Evolutionary conservation across 2,888 invertebrate species (phyloP).

Genomic region (Nymphalis c-album): DNA sequence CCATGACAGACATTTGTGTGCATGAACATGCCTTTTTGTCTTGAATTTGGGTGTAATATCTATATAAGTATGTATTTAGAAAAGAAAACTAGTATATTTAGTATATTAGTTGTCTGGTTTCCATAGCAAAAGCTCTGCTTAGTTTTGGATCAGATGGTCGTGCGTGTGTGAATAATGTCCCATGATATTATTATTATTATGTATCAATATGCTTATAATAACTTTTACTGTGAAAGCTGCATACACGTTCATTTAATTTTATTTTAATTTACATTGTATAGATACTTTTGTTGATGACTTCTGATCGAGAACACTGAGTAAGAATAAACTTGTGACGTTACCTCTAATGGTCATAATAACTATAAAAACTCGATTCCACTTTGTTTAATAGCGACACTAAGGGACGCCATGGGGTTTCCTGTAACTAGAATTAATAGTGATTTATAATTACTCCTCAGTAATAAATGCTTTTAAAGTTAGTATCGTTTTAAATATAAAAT

Average conservation of each 20-base stretch:
- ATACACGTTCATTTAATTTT: neutral
- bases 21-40: no score
- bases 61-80: no score
- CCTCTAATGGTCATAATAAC: slow-evolving; percentile 29
- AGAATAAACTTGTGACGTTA: neutral
- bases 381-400: slow-evolving; percentile 26
- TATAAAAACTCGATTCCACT: slow-evolving; percentile 32
- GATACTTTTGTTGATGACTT: neutral
- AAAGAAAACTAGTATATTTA: no score
- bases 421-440: slow-evolving; percentile 2
- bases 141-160: no score
- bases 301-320: neutral
- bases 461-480: slow-evolving; percentile 5
- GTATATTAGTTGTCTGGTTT: no score
- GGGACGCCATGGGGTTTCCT: slow-evolving; percentile 14
- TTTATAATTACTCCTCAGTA: slow-evolving; percentile 3
- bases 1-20: no score
- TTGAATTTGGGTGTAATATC: no score
- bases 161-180: no score
- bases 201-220: neutral
- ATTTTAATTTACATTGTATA: neutral
- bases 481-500: neutral
- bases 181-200: no score
- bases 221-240: neutral
- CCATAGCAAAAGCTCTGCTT: no score